Evolutionary conservation across 2,888 invertebrate species (phyloP), one percentile per base, ranked within the genome.

Genomic region (Megastigmus dorsalis): DNA sequence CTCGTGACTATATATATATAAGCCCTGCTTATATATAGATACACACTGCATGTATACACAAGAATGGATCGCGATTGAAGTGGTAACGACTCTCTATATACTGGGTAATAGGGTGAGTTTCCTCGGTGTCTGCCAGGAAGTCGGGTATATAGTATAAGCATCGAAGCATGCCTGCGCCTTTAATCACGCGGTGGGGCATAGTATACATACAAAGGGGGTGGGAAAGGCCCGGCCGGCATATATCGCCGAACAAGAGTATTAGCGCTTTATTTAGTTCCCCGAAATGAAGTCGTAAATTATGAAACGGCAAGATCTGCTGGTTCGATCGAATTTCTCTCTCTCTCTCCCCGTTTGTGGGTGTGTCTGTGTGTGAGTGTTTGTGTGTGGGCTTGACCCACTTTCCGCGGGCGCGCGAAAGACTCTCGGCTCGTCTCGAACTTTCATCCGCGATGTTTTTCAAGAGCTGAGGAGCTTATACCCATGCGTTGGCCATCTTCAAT

Each of bases 211-310:
- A 50, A 50, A 28, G 9, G 3, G 23, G 20, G 6, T 3, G 26
- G 20, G 6, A 48, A 48, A n/a, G 30, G 3, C 50, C 13, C 3
- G 10, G n/a, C n/a, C n/a, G 28, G 28, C n/a, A 28, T 52, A 52
- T 28, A 13, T n/a, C n/a, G n/a, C 28, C 9, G 20, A 5, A 41
- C 41, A 23, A 36, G 9, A 50, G 50, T 63, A 36, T 63, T 50
- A 50, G 23, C 50, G 45, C 38, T 18, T 20, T 20, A 4, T 26
- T 28, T 54, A 13, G 57, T 33, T n/a, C 60, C 41, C 45, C 45
- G 26, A 55, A 63, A 70, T 63, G 52, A 70, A 62, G 70, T 63
- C 41, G 55, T 70, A 63, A 63, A 70, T 70, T 70, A 63, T 62
- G 54, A 55, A 71, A 43, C 26, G 41, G 18, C n/a, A 54, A 62